Base-by-base conservation (phyloP, 2,888 invertebrate species). In the Hipparchia sbordonii region DNA sequence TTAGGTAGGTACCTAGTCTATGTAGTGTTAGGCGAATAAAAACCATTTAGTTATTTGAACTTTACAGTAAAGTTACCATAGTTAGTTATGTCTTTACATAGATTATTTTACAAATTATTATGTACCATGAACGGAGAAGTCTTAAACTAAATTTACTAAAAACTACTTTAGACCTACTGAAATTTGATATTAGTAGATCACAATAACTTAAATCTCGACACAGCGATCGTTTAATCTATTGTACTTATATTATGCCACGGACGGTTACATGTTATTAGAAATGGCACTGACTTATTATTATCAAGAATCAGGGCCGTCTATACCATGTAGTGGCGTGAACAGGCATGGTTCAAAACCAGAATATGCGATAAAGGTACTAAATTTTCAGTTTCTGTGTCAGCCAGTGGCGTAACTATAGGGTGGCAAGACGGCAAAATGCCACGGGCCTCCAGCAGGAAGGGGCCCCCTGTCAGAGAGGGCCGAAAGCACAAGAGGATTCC, bases 221-320 rank as follows among this genome's bases (percentile, higher is more conserved):
- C 48, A 5, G 2, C 48, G 13, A 9, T 13, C 54, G 52, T 67
- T 62, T 67, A 69, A 54, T 33, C 63, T 74, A 73, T 77, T 81
- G 80, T 80, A 79, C 80, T 82, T 80, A 76, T 12, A 12, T 52
- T 79, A 80, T 79, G 80, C 80, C 82, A 79, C 81, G 81, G 80
- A 82, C 79, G 81, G 79, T 79, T 78, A 77, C 76, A 73, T 76
- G 67, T 66, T 61, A 76, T 56, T 12, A 54, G 9, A 73, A 81
- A 86, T 87, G 87, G 87, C 87, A 89, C 84, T 82, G 77, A 75
- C 76, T 10, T 10, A 52, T 48, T 5, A 48, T 4, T 12, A 52
- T 5, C 52, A 52, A 52, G 52, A 52, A 0, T 12, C 52, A 52
- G 52, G 2, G 52, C 52, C 52, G 12, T 52, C 12, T 12, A 12